These are phyloP conservation scores for Agrypnus murinus DNA, from an alignment of 2,888 invertebrate species.

Conservation along the genomic window DNA sequence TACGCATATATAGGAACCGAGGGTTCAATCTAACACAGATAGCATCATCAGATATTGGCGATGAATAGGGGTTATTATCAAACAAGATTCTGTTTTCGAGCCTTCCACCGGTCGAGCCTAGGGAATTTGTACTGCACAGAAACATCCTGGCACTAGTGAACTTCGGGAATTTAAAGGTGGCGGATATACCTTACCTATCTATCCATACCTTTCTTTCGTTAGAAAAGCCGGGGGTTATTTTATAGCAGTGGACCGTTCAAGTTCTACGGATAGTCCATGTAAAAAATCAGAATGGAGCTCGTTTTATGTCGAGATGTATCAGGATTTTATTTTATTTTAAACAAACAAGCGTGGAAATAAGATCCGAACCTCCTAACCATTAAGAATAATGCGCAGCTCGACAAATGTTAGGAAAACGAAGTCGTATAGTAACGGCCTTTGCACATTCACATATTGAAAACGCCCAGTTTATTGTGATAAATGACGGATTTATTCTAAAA, in stretches of 20 bases:
- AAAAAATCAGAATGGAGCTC: not conserved
- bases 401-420: constrained; percentile 34
- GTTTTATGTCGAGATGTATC: constrained; percentile 4
- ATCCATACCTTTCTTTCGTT: not conserved
- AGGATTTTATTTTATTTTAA: constrained; percentile 23
- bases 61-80: constrained; percentile 42
- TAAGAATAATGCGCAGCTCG: constrained; percentile 37
- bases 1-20: constrained; percentile 25
- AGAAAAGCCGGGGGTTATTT: constrained; percentile 21
- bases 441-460: constrained; percentile 44
- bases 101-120: not conserved
- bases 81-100: constrained; percentile 24
- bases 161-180: not conserved
- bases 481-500: constrained; percentile 46
- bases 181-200: not conserved
- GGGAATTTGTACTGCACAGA: not conserved
- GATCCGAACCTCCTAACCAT: constrained; percentile 12
- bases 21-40: constrained; percentile 32
- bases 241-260: constrained; percentile 3
- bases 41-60: constrained; percentile 30
- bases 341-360: constrained; percentile 26
- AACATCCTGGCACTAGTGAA: constrained; percentile 1
- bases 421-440: constrained; percentile 18
- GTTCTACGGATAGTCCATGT: too few relatives aligned
- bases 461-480: constrained; percentile 49